Percentiles rank a stretch among this genome's conserved stretches.
phyloP scores from a whole-genome alignment of 53 echinoderm and acorn worm genomes.

The Echinarachnius parma region DNA sequence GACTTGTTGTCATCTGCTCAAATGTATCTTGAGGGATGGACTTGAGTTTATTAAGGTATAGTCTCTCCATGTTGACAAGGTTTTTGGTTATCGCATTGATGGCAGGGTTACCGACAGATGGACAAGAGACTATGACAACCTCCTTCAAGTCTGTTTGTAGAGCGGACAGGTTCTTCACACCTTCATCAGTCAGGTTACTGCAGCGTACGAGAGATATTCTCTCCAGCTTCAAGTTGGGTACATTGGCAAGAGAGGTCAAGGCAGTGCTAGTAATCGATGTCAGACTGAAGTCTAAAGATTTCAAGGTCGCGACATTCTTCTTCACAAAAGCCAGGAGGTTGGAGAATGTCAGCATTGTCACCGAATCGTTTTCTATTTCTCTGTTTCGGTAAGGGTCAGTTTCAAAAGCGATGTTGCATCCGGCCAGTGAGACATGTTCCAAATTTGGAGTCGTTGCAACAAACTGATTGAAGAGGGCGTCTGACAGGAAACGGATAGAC shows the following conservation, averaged over 20 bases:
- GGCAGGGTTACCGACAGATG: conserved; percentile 43
- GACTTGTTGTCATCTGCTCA: conserved; percentile 36
- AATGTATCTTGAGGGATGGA: conserved; percentile 46
- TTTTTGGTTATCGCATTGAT: conserved; percentile 60
- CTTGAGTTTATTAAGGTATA: conserved; percentile 44
- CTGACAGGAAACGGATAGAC: conserved; percentile 72
- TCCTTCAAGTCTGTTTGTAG: conserved; percentile 51
- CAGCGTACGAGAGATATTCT: conserved; percentile 65
- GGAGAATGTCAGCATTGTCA: conserved; percentile 65
- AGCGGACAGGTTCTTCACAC: conserved; percentile 58
- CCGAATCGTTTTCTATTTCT: conserved; percentile 45
- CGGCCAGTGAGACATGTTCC: conserved; percentile 72
- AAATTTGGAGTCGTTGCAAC: conserved; percentile 58
- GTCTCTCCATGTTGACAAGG: conserved; percentile 19
- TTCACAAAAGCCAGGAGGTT: conserved; percentile 64
- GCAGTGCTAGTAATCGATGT: conserved; percentile 72
- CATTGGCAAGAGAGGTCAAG: conserved; percentile 53
- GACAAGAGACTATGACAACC: conserved; percentile 60
- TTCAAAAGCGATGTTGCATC: conserved; percentile 85
- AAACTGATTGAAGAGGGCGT: conserved; percentile 70
- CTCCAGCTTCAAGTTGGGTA: conserved; percentile 58
- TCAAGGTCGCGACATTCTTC: conserved; percentile 31
- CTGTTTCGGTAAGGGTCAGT: conserved; percentile 50
- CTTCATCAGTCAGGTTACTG: conserved; percentile 62
- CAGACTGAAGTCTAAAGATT: conserved; percentile 65